These are phyloP conservation scores for Halcyon leucocephala DNA, from an alignment of 2,797 vertebrate genomes.

Conservation along the genomic window DNA sequence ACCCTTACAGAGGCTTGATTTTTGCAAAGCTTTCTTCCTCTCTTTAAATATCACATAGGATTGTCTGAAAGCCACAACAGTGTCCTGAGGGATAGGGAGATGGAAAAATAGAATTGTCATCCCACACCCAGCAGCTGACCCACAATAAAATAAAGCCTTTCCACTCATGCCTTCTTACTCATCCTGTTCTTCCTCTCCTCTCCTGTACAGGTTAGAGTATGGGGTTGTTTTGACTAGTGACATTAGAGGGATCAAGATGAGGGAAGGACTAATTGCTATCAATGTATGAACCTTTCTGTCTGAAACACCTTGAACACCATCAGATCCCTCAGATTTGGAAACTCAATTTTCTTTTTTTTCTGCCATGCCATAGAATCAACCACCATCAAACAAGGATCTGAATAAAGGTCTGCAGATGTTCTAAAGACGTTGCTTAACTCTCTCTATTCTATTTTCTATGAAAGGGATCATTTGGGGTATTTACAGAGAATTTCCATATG, in stretches of 20 bases:
- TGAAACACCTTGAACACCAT: not conserved
- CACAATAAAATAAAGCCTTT: not conserved
- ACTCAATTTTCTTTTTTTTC: not conserved
- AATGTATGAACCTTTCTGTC: not conserved
- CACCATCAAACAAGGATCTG: not conserved
- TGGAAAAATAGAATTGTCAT: not conserved
- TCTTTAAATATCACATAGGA: not conserved
- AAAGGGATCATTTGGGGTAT: not conserved
- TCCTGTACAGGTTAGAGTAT: no score
- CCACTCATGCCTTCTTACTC: not conserved
- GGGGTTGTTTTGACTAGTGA: not conserved
- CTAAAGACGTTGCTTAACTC: not conserved
- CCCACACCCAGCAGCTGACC: accelerated
- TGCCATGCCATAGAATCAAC: not conserved
- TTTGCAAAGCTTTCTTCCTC: not conserved
- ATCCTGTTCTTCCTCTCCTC: not conserved
- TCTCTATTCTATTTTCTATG: not conserved
- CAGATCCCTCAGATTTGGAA: not conserved
- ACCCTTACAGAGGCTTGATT: accelerated
- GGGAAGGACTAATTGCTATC: not conserved
- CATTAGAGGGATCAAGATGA: not conserved
- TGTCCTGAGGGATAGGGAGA: not conserved
- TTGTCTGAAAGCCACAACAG: not conserved
- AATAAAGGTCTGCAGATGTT: not conserved
- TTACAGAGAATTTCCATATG: not conserved